These are phyloP conservation scores for Gastracanthus pulcherrimus DNA, from an alignment of 2,888 invertebrate species.

Conservation along the genomic window DNA sequence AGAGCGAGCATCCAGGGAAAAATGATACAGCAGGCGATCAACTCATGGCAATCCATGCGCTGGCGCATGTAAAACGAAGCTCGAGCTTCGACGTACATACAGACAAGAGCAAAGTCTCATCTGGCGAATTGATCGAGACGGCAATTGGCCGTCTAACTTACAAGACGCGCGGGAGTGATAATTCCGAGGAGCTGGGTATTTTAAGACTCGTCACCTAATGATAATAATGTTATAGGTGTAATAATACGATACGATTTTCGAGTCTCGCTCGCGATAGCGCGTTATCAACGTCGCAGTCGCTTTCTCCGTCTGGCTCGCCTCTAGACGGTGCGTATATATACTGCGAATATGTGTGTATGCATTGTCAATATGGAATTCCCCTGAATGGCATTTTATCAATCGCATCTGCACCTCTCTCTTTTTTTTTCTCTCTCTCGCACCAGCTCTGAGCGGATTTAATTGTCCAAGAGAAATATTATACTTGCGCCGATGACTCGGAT, in stretches of 20 bases:
- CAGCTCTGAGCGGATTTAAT: neutral
- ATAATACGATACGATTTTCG: neutral
- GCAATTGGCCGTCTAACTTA: too few species aligned
- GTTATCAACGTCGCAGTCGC: neutral
- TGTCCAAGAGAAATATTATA: neutral
- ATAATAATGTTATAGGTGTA: neutral
- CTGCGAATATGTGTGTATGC: neutral
- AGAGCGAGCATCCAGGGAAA: neutral
- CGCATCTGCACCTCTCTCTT: too few species aligned
- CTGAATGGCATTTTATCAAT: neutral
- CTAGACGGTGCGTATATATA: neutral
- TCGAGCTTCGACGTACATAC: too few species aligned
- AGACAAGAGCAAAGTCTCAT: neutral
- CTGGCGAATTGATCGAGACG: neutral
- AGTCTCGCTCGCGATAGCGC: neutral
- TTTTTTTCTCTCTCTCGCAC: too few species aligned
- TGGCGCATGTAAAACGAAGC: too few species aligned
- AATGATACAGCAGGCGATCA: neutral
- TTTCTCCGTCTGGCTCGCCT: neutral
- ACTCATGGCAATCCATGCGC: too few species aligned
- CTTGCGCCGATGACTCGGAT: neutral
- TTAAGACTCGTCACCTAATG: neutral
- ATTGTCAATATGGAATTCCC: neutral
- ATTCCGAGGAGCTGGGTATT: neutral
- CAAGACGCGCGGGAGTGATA: too few species aligned